Conservation (phyloP, 2,113 vertebrate species). For the Oryzias curvinotus region DNA sequence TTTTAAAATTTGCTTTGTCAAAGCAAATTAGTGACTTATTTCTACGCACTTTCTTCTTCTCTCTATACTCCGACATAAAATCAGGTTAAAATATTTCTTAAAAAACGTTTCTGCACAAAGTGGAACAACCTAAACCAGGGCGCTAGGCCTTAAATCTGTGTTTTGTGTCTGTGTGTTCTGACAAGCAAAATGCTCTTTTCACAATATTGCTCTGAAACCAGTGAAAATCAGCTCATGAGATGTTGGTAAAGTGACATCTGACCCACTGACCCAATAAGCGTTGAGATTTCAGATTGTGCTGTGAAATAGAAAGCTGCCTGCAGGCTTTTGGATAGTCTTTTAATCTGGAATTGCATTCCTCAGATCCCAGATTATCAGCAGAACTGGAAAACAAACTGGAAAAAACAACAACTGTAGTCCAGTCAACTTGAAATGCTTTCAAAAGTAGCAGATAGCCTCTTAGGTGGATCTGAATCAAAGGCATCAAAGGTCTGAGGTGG, state of each 20-base stretch:
- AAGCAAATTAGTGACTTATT: too few relatives aligned
- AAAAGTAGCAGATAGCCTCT: neutral
- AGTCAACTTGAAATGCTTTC: constrained; percentile 11
- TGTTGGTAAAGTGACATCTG: constrained; percentile 24
- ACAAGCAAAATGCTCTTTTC: constrained; percentile 18
- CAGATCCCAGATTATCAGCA: constrained; percentile 40
- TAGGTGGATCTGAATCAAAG: neutral
- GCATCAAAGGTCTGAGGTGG: constrained; percentile 18
- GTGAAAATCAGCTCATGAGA: constrained; percentile 18
- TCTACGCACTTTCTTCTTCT: too few relatives aligned
- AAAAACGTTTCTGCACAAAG: neutral
- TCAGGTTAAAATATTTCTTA: neutral
- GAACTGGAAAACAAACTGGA: constrained; percentile 1
- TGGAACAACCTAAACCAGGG: neutral
- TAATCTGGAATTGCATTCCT: constrained; percentile 54
- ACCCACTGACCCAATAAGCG: constrained; percentile 46
- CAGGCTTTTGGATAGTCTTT: constrained; percentile 16
- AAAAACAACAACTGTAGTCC: neutral
- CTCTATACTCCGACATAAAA: too few relatives aligned
- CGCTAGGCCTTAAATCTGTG: neutral
- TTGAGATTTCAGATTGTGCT: constrained; percentile 25
- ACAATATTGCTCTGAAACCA: neutral
- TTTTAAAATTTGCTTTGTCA: too few relatives aligned
- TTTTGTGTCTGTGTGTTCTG: neutral
- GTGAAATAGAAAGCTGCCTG: neutral